Evolutionary conservation across 2,888 invertebrate genomes (phyloP), one percentile per base, ranked within the genome.

Genomic region (Tetheella fluctuosa): DNA sequence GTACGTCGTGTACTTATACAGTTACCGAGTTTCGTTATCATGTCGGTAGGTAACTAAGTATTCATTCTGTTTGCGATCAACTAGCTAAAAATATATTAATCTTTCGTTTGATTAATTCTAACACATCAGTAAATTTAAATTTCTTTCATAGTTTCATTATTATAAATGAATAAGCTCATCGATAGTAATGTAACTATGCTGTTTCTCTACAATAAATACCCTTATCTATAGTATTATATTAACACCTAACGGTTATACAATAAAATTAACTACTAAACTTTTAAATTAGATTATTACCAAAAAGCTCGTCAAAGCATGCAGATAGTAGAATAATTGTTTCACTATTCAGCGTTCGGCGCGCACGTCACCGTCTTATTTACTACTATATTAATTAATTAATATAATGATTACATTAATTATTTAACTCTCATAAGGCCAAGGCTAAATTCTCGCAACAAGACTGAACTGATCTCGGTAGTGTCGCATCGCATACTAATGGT

Each of bases 291-390:
- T 91, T 92, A 93, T 91, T 91, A 90, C 92, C 91, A 89, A 91
- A 92, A 93, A 93, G 93, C 93, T 93, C 93, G 91, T 93, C 92
- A 84, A 93, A 93, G 93, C 93, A 93, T 93, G 93, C 93, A 90
- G 87, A 91, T 91, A 92, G 90, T 85, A 87, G 84, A 91, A 86
- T 90, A 91, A 89, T 84, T 83, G 84, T 88, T 89, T 89, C 81
- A 88, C 91, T 92, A 92, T 84, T 86, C 86, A 88, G 90, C 92
- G 84, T 80, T 23, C 77, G 88, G 89, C 90, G 88, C 82, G 82
- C 86, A 77, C 73, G 82, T 79, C 89, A 84, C 90, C 89, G 79
- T 77, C 83, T 78, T 79, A 83, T 86, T 34, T 13, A 74, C 83
- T 85, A 88, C 80, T 87, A 87, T 85, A 81, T 78, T 81, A 73